Base-by-base conservation (phyloP, 2,113 vertebrate genomes). In the Chauna torquata region DNA sequence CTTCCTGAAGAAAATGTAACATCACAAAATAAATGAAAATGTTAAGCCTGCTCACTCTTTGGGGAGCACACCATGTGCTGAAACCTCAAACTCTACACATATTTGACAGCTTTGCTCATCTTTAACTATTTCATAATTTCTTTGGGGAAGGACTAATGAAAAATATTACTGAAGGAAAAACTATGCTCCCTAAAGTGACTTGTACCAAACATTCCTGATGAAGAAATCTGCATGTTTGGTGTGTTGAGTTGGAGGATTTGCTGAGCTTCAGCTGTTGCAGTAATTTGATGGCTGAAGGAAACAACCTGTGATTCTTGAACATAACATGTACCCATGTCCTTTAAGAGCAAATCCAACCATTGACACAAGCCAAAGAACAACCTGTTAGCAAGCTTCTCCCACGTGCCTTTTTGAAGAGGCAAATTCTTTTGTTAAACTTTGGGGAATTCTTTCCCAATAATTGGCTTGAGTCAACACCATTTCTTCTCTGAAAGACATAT, bases 401-500 rank as follows among this genome's bases (percentile, higher is more conserved):
- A 34, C 0, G 0, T 66, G 20, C 12, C 17, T 57, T 92, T 76
- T 49, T 57, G 54, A 88, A 76, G 49, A 61, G 18, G 3, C 7
- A n/a, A 7, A n/a, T 69, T 28, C 57, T 81, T 88, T 65, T 72
- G 16, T 71, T 57, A 87, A 76, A 81, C 8, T 57, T 38, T 44
- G 36, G 25, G 16, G 20, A 90, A 76, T 58, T 74, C 34, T 93
- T 83, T 80, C 45, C 69, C n/a, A 92, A 49, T 38, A 45, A 42
- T 3, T 77, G 66, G 71, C 59, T 49, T 0, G 0, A 76, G 17
- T 64, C 13, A 72, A 20, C 12, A 24, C 17, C 3, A 0, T 32
- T 18, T 44, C 10, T 88, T 80, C 44, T n/a, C 61, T 61, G 49
- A 72, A 92, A 86, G 71, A 54, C 9, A 9, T 30, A 61, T 47